Evolutionary conservation across 1,140 invertebrate genomes (phyloP).

Genomic region (Pteromalus puparum): DNA sequence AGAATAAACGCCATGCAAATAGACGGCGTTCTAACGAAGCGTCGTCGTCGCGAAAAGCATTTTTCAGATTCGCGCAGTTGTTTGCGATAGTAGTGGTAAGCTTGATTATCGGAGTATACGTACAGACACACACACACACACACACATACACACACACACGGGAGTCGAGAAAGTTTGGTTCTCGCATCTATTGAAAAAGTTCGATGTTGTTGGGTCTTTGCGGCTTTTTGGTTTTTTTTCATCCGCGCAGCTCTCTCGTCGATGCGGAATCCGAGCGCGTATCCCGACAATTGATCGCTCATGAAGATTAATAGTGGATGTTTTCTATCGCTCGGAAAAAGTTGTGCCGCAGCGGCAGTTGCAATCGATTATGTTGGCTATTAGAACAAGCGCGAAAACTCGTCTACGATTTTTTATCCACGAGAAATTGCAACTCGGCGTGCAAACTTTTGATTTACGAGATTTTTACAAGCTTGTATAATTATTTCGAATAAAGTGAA

Average conservation of each 20-base stretch:
- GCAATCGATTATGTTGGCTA: background rate
- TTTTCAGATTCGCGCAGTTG: background rate
- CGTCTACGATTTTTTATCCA: background rate
- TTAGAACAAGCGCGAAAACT: background rate
- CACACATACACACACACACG: no score
- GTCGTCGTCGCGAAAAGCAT: background rate
- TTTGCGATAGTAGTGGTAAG: background rate
- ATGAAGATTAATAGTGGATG: background rate
- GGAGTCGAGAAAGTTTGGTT: background rate
- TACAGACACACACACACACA: no score
- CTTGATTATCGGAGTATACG: background rate
- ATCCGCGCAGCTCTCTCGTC: background rate
- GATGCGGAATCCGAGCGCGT: background rate
- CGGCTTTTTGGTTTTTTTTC: background rate
- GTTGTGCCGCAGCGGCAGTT: background rate
- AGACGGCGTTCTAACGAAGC: slow-evolving; percentile 43
- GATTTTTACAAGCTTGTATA: no score
- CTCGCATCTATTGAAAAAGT: slow-evolving; percentile 18
- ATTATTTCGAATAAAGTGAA: no score
- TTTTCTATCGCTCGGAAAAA: background rate
- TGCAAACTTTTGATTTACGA: background rate
- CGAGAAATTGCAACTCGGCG: no score
- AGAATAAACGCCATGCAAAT: slow-evolving; percentile 53
- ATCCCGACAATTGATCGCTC: background rate
- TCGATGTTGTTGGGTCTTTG: background rate